Evolutionary conservation across 2,113 vertebrate genomes (phyloP).

Genomic region (Brachirus orientalis): DNA sequence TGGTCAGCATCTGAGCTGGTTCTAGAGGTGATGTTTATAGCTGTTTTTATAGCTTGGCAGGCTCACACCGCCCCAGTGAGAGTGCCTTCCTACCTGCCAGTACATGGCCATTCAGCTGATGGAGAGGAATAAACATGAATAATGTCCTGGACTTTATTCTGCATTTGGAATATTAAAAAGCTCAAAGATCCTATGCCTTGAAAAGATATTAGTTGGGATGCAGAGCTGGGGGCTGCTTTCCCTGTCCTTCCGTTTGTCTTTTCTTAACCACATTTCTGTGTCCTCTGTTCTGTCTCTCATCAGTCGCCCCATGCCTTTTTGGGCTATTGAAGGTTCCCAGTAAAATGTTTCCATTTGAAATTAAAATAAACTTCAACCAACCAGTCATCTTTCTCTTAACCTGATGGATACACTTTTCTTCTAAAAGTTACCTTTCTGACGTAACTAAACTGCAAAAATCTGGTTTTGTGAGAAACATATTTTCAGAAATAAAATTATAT

Average conservation of each 20-base stretch:
- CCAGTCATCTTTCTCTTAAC: no score
- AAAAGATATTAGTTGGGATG: slow-evolving; percentile 44
- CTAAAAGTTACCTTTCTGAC: no score
- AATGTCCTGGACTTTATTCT: slow-evolving; percentile 53
- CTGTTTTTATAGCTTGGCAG: slow-evolving; percentile 73
- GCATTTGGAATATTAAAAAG: slow-evolving; percentile 61
- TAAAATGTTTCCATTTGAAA: slow-evolving; percentile 41
- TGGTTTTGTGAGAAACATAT: no score
- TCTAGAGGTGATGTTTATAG: slow-evolving; percentile 77
- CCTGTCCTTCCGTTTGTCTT: slow-evolving; percentile 32
- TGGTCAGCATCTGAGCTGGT: slow-evolving; percentile 77
- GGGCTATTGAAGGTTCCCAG: slow-evolving; percentile 15
- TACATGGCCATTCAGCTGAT: slow-evolving; percentile 53
- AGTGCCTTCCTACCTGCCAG: slow-evolving; percentile 68
- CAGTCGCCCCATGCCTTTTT: slow-evolving; percentile 20
- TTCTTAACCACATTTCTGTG: slow-evolving; percentile 26
- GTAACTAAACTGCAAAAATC: no score
- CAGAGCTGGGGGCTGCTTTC: not conserved
- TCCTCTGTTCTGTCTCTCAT: slow-evolving; percentile 42
- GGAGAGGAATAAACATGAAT: slow-evolving; percentile 65
- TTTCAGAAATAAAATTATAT: no score
- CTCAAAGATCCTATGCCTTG: slow-evolving; percentile 6
- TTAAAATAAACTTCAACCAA: slow-evolving; percentile 58
- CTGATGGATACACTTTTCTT: no score
- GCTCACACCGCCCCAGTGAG: slow-evolving; percentile 48